Evolutionary conservation across 1,140 invertebrate genomes (phyloP).

Genomic region (Arctopsyche grandis): DNA sequence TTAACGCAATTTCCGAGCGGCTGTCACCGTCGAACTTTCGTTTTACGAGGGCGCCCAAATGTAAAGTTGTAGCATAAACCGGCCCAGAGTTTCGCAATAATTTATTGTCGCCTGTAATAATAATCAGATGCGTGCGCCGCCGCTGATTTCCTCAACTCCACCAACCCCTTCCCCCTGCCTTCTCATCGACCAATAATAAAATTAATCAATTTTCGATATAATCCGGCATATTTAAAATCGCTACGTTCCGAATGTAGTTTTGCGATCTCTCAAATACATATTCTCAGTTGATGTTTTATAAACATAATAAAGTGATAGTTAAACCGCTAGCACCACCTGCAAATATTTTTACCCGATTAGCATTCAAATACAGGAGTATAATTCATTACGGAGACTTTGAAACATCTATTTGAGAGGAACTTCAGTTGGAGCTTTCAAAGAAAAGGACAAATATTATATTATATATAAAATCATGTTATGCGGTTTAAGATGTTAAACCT

Average conservation of each 20-base stretch:
- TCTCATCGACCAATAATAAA: constrained; percentile 4
- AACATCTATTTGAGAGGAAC: neutral
- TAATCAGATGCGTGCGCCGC: constrained; percentile 35
- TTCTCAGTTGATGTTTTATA: neutral
- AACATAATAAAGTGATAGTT: constrained; percentile 12
- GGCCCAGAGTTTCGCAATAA: constrained; percentile 39
- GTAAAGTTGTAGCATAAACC: constrained; percentile 45
- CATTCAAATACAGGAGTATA: neutral
- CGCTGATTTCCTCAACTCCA: neutral
- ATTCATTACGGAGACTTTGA: neutral
- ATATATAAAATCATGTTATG: too few species aligned
- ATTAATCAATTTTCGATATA: constrained; percentile 21
- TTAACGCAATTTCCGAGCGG: constrained; percentile 42
- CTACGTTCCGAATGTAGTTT: too few species aligned
- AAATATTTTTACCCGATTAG: neutral
- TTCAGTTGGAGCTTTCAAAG: too few species aligned
- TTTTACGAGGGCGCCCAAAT: constrained; percentile 43
- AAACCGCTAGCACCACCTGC: neutral
- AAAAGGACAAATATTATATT: too few species aligned
- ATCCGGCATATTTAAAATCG: neutral
- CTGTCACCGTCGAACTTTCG: constrained; percentile 43
- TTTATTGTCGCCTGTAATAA: constrained; percentile 40
- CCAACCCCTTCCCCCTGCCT: neutral
- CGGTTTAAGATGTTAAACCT: too few species aligned
- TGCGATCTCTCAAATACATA: neutral